Evolutionary conservation across 2,113 vertebrate genomes (phyloP), one percentile per base, ranked within the genome.

Genomic region (Felis chaus): DNA sequence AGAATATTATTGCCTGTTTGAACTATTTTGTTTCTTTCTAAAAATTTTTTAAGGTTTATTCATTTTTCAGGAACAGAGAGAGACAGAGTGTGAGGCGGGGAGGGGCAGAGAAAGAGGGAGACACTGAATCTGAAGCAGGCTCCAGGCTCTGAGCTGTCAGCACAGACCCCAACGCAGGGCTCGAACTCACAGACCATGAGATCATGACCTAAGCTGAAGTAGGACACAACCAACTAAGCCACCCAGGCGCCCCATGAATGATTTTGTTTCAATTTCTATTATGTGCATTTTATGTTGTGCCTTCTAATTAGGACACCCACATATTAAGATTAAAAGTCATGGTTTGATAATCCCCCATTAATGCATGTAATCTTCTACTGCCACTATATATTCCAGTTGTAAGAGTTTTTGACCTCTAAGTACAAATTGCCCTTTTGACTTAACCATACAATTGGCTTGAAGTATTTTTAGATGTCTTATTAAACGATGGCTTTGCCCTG

Each of bases 401-500:
- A 65, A n/a, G 5, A 29, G 10, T 66, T 78, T 73, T 89, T 92
- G 41, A 95, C 12, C 71, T 66, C 7, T 61, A 95, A 90, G 88
- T 36, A 78, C 21, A 90, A 83, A 84, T 50, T 61, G 16, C 13
- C 6, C 39, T 71, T 92, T 73, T 82, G 45, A 82, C 19, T 78
- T 94, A 88, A 68, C 33, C 19, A 1, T 96, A n/a, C 4, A 33
- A 88, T 84, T 97, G 27, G 4, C 27, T 53, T 87, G 31, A 89
- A 93, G 41, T 90, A 90, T 95, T 61, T 94, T 93, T 36, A 94
- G 96, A 85, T 86, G n/a, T 78, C 71, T 41, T 90, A 78, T 63
- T 96, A 86, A 94, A 29, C 50, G 68, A 94, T 90, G 7, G 45
- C 71, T 96, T 97, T 92, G 69, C 93, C 53, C 53, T 93, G 63